A percentile compares a stretch with the other conserved stretches of the same genome.
These are phyloP conservation scores for Hemithea aestivaria DNA, from an alignment of 2,888 invertebrate genomes.

Conservation along the genomic window DNA sequence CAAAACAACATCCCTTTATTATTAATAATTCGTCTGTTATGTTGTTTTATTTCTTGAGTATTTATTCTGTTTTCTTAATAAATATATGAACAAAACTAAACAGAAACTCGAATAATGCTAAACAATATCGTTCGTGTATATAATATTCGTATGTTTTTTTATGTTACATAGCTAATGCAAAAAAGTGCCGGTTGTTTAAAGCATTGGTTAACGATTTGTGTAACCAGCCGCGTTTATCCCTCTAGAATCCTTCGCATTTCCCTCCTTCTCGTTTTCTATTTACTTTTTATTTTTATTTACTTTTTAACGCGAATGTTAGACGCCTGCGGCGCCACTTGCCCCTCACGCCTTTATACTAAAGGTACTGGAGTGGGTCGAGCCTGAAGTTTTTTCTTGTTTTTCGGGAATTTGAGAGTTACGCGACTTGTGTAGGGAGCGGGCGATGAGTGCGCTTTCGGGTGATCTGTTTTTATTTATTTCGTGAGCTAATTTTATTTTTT, in stretches of 20 bases:
- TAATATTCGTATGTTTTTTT: too few relatives aligned
- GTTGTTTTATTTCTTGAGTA: too few relatives aligned
- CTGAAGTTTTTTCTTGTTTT: slow-evolving; percentile 34
- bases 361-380: slow-evolving; percentile 34
- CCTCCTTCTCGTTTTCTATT: slow-evolving; percentile 42
- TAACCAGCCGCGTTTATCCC: slow-evolving; percentile 8
- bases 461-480: neutral
- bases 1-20: too few relatives aligned
- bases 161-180: too few relatives aligned
- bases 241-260: slow-evolving; percentile 49
- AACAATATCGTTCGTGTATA: too few relatives aligned
- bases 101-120: too few relatives aligned
- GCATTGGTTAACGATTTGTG: neutral
- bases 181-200: neutral
- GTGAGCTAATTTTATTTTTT: too few relatives aligned
- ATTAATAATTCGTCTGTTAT: too few relatives aligned
- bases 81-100: too few relatives aligned
- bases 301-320: slow-evolving; percentile 51
- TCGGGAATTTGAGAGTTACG: slow-evolving; percentile 20
- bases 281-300: slow-evolving; percentile 45
- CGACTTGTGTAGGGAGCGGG: slow-evolving; percentile 11
- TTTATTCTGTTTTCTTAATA: too few relatives aligned
- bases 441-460: slow-evolving; percentile 8
- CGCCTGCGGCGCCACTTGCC: slow-evolving; percentile 56
- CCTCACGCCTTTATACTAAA: slow-evolving; percentile 45